Evolutionary conservation across 2,797 vertebrate genomes (phyloP), one percentile per base, ranked within the genome.

Genomic region (Paratrypauchen microcephalus): DNA sequence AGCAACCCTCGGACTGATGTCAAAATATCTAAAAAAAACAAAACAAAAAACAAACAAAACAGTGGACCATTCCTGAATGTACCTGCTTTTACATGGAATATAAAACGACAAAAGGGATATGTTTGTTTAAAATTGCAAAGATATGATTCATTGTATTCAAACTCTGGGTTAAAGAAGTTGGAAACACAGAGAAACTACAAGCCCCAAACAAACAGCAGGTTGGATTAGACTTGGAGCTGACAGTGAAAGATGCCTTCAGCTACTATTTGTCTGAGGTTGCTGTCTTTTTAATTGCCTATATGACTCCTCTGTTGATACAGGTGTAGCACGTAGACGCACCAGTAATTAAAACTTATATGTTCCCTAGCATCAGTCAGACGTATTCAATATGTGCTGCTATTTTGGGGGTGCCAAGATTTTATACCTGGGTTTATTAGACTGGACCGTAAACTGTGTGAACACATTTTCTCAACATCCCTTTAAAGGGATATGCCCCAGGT

Each of bases 251-350:
- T 66, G 70, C 0, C 26, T 60, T 8, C 23, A 28, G 54, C 57
- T 71, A 60, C 58, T 60, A 23, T 80, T 59, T 69, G 28, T 69
- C 48, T 66, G 65, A 6, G 50, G 28, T 58, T 45, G 12, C 57
- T 50, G 63, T 52, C 5, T 32, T 70, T 73, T 68, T 70, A 79
- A 69, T 71, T 76, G 56, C 23, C 59, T 65, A 21, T 15, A 68
- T 70, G 47, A 16, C 55, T 56, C 41, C 28, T 39, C 21, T 56
- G 64, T 58, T 61, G 39, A 68, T 56, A 47, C 48, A 64, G 68
- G 24, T 70, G 59, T 68, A n/a, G 47, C 36, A 65, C 30, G 56
- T 36, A 30, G 15, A 18, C 1, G 0, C 13, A 59, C 3, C 36
- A 41, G 30, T 71, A 54, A 56, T 28, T 67, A 67, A 69, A 55